Conservation (phyloP, 2,113 vertebrate genomes). For the Pogona vitticeps region DNA sequence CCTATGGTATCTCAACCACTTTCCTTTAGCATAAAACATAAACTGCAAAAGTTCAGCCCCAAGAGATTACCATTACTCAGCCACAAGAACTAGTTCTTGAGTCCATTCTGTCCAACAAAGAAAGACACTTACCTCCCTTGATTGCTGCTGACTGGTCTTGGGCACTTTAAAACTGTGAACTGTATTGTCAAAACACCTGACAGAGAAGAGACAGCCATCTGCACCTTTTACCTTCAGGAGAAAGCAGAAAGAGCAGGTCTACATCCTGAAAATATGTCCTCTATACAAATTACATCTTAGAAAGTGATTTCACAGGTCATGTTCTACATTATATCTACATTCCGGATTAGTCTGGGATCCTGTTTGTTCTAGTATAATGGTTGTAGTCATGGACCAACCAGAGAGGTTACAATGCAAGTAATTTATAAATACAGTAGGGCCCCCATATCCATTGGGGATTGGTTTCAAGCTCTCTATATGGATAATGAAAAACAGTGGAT, state of each 20-base stretch:
- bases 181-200: constrained; percentile 94
- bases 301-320: not conserved
- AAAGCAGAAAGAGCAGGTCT: not conserved
- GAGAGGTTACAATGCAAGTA: not conserved
- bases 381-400: not conserved
- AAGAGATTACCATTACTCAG: not conserved
- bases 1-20: not conserved
- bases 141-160: constrained; percentile 81
- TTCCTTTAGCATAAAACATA: not conserved
- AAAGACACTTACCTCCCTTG: constrained; percentile 83
- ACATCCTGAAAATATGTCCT: not conserved
- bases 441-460: too few relatives aligned
- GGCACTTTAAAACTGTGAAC: constrained; percentile 92
- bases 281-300: not conserved
- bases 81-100: not conserved
- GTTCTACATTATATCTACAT: not conserved
- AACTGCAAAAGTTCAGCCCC: not conserved
- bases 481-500: too few relatives aligned
- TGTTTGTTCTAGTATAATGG: not conserved
- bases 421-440: not conserved
- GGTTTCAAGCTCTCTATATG: too few relatives aligned
- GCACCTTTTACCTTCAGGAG: constrained; percentile 83
- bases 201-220: constrained; percentile 85
- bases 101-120: not conserved
- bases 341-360: not conserved